These are phyloP conservation scores for Pandemis corylana DNA, from an alignment of 2,888 invertebrate species.

Conservation along the genomic window DNA sequence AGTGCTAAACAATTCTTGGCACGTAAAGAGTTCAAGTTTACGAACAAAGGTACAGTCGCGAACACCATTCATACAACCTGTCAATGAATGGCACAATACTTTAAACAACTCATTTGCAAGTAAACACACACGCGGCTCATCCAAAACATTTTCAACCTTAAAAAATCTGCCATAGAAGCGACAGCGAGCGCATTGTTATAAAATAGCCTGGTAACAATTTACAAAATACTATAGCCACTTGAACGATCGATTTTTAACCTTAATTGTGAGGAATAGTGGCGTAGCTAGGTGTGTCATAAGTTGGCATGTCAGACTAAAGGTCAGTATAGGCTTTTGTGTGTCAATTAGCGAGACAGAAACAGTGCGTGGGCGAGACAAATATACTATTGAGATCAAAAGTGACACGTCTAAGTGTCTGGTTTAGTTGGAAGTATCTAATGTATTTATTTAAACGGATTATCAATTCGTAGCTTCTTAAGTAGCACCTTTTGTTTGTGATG, in stretches of 20 bases:
- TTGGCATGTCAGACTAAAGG: conserved; percentile 51
- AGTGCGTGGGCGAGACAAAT: conserved; percentile 56
- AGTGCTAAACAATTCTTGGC: conserved; percentile 64
- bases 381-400: conserved; percentile 39
- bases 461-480: background rate
- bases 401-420: background rate
- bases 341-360: conserved; percentile 59
- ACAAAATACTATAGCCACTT: background rate
- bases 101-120: conserved; percentile 64
- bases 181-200: conserved; percentile 33
- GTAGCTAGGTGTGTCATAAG: background rate
- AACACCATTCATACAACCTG: conserved; percentile 54
- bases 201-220: background rate
- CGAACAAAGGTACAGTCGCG: conserved; percentile 65
- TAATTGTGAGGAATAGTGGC: background rate
- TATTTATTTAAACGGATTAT: background rate
- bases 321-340: conserved; percentile 60
- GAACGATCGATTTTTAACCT: conserved; percentile 7
- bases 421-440: too few species aligned
- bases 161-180: conserved; percentile 34
- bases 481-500: too few species aligned
- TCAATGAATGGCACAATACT: conserved; percentile 57
- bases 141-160: conserved; percentile 49
- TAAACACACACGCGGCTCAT: conserved; percentile 27
- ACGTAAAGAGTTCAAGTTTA: conserved; percentile 78